Evolutionary conservation across 1,140 invertebrate genomes (phyloP), one percentile per base, ranked within the genome.

Genomic region (Uloborus diversus): DNA sequence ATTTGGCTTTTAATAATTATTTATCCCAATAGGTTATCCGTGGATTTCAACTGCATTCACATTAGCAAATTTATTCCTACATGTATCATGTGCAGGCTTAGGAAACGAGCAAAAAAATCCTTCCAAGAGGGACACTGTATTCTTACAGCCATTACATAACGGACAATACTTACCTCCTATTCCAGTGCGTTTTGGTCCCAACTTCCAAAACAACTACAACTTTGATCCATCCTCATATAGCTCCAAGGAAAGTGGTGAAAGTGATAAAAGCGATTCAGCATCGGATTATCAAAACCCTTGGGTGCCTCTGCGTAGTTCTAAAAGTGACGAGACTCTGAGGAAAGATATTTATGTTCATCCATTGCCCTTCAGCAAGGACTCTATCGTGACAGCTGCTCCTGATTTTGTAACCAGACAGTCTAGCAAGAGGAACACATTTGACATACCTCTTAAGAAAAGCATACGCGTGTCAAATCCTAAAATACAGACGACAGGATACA

Each of bases 371-470:
- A 25, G 17, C 27, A 28, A 33, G 3, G 17, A 33, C 9, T 28
- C 20, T 33, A 23, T 11, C n/a, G n/a, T 17, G 5, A 27, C 37
- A 20, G 27, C 23, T 1, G 11, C 57, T 7, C 68, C 68, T 37
- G 17, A 23, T 20, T 17, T 14, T n/a, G 30, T 59, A 17, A 35
- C 37, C 17, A 42, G 37, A 17, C 37, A 51, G 9, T 64, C 71
- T 3, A 20, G 33, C 2, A 30, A 9, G 25, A 61, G 42, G 27
- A 30, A 28, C 2, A 51, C 62, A 4, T 65, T 78, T 23, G 27
- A 56, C 49, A 78, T 78, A 9, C 73, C 73, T 27, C 25, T 78
- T 11, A 65, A 28, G 13, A 78, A 78, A 27, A 65, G 61, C 23
- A 78, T 78, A 0, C 59, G 33, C 3, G 73, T 78, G 14, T 53